Base-by-base conservation (phyloP, 23 tunicate genomes). In the Trididemnum nubilum region DNA sequence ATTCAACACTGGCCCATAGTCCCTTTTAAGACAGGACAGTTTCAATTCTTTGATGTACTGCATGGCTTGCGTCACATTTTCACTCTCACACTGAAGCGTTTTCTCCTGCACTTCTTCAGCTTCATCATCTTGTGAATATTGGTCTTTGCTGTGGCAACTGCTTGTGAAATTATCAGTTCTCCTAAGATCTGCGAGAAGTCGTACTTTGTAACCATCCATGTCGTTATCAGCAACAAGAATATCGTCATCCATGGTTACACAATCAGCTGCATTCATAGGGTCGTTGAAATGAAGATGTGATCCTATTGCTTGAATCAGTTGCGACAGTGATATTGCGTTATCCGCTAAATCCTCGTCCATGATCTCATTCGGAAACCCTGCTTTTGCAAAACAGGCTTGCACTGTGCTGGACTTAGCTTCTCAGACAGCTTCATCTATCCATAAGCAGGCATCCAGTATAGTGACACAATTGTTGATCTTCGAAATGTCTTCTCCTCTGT, bases 231-330 rank as follows among this genome's bases (percentile, higher is more conserved):
- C 69, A 63, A 63, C 69, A 63, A 28, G 27, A 63, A 63, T 63
- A 23, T 63, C 27, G 69, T 63, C 69, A 63, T 19, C 27, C 27
- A 15, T 63, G 69, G 27, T 63, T 63, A 63, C 69, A 28, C 23
- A 63, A 63, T 63, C 69, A 28, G 69, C 69, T 63, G 69, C 69
- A 63, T 63, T 28, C 27, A 63, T 23, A 63, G 69, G 27, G 27
- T 63, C 69, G 23, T 63, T 4, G 27, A 15, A 15, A 63, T 63
- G 24, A 28, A 63, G 69, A 63, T 63, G 69, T 4, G 27, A 63
- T 63, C 23, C 69, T 63, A 23, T 63, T 63, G 69, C 69, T 63
- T 63, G 69, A 63, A 63, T 63, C 69, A 63, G 69, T 63, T 63
- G 27, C 69, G 27, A 63, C 27, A 18, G 69, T 63, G 69, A 28